A percentile compares a stretch with the other conserved stretches of the same genome.
phyloP scores from a whole-genome alignment of 2,888 invertebrate species.

The Xanthia icteritia region DNA sequence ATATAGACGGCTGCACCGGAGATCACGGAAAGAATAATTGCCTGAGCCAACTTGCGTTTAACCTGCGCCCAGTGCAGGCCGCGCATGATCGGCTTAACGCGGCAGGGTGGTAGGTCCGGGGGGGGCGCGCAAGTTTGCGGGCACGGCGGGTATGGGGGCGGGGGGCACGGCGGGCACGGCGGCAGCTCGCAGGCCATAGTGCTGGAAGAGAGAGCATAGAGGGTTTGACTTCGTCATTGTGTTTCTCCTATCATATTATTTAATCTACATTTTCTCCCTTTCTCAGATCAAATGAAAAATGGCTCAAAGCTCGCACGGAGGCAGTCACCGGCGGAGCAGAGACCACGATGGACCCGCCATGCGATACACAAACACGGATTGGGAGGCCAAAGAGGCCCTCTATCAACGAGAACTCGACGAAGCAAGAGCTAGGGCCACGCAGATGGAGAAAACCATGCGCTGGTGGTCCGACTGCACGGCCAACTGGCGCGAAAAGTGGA shows the following conservation, averaged over 20 bases:
- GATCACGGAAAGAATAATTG: constrained; percentile 78
- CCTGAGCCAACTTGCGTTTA: constrained; percentile 89
- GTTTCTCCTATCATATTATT: not conserved
- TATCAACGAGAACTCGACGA: constrained; percentile 96
- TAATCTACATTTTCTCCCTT: not conserved
- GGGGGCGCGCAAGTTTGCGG: constrained; percentile 77
- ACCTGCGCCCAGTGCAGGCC: constrained; percentile 92
- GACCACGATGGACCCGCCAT: constrained; percentile 92
- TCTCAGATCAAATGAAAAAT: constrained; percentile 70
- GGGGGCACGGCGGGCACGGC: constrained; percentile 80
- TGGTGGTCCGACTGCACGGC: constrained; percentile 99
- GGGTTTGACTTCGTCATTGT: not conserved
- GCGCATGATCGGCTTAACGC: constrained; percentile 91
- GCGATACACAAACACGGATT: constrained; percentile 93
- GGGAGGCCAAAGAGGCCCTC: constrained; percentile 94
- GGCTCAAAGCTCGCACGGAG: constrained; percentile 93
- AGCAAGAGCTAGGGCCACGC: constrained; percentile 97
- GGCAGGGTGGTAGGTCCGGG: constrained; percentile 75
- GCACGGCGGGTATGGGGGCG: constrained; percentile 71
- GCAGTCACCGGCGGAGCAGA: constrained; percentile 91
- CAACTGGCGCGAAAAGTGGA: constrained; percentile 99
- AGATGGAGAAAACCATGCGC: constrained; percentile 99
- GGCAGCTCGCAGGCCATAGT: constrained; percentile 71
- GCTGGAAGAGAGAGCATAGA: constrained; percentile 39
- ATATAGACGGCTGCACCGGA: constrained; percentile 82